phyloP scores from a whole-genome alignment of 2,113 vertebrate genomes.

The Colinus virginianus region DNA sequence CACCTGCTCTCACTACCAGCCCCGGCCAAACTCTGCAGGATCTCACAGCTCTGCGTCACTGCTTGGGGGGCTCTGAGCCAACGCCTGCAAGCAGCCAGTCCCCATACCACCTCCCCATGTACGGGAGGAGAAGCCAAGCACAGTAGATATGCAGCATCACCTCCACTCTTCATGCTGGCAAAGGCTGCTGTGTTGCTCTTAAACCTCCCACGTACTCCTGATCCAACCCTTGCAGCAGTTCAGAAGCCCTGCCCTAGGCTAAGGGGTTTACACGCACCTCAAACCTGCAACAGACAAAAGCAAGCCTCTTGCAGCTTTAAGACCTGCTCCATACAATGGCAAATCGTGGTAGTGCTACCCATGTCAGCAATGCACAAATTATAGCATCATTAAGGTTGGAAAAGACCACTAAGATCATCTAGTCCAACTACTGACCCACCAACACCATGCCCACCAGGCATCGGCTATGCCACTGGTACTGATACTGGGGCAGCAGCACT shows the following conservation, averaged over 20 bases:
- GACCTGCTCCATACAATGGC: fast-evolving
- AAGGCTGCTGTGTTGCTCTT: neutral
- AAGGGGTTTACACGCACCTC: neutral
- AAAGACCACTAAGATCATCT: too few species aligned
- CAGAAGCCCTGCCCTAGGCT: neutral
- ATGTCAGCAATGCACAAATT: fast-evolving
- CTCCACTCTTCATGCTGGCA: fast-evolving
- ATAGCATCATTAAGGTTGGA: too few species aligned
- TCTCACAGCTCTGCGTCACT: fast-evolving
- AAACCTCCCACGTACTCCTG: fast-evolving
- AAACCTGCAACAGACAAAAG: neutral
- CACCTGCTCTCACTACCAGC: fast-evolving
- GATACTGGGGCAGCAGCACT: neutral
- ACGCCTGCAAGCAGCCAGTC: fast-evolving
- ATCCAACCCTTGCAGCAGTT: neutral
- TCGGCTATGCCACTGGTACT: neutral
- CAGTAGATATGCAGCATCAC: neutral
- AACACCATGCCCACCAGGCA: neutral
- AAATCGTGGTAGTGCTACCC: fast-evolving
- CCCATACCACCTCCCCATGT: fast-evolving
- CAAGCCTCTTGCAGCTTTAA: neutral
- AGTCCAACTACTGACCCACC: too few species aligned
- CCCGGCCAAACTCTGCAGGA: neutral
- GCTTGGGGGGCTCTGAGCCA: fast-evolving
- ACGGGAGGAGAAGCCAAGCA: neutral